phyloP scores from a whole-genome alignment of 2,113 vertebrate genomes.

The Burhinus oedicnemus region DNA sequence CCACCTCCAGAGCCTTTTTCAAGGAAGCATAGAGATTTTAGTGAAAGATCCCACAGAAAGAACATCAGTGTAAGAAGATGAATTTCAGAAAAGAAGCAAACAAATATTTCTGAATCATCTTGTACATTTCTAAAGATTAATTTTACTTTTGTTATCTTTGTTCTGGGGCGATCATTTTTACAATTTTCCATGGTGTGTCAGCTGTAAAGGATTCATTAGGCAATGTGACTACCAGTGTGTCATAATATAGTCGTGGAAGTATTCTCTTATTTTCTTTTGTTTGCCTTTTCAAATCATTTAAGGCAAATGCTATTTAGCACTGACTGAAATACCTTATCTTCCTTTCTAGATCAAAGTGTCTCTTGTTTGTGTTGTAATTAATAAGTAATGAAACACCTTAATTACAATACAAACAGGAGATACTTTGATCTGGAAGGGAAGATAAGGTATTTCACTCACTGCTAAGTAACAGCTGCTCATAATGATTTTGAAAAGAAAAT shows the following conservation, averaged over 20 bases:
- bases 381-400: slow-evolving; percentile 50
- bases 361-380: slow-evolving; percentile 41
- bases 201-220: neutral
- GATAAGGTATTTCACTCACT: slow-evolving; percentile 8
- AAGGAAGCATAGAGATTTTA: neutral
- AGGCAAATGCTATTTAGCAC: neutral
- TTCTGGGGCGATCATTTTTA: neutral
- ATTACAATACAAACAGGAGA: slow-evolving; percentile 44
- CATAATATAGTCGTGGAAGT: neutral
- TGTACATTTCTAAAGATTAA: neutral
- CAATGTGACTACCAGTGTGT: neutral
- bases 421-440: slow-evolving; percentile 36
- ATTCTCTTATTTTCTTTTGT: slow-evolving; percentile 21
- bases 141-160: neutral
- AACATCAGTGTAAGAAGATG: neutral
- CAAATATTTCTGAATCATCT: accelerated
- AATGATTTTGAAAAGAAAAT: slow-evolving; percentile 37
- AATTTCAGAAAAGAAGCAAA: neutral
- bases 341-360: slow-evolving; percentile 33
- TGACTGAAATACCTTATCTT: slow-evolving; percentile 16
- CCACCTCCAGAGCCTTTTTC: neutral
- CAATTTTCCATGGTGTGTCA: neutral
- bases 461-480: neutral
- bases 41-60: neutral
- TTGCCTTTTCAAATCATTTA: neutral